A percentile compares a stretch with the other conserved stretches of the same genome.
These are phyloP conservation scores for Enhydra lutris DNA, from an alignment of 2,113 vertebrate genomes.

Conservation along the genomic window DNA sequence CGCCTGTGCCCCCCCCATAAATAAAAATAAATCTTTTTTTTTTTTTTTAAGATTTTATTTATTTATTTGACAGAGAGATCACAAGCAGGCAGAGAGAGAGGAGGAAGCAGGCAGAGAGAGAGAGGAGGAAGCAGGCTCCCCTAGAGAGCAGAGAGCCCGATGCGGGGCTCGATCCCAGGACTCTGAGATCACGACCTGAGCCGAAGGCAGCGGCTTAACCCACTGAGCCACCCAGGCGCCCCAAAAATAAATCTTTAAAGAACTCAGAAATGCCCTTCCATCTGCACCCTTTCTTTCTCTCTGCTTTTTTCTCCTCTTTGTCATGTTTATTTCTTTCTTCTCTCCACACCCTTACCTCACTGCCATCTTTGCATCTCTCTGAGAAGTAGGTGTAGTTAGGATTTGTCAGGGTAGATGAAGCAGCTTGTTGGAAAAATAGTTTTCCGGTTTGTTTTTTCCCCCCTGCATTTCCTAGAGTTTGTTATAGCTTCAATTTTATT, in stretches of 20 bases:
- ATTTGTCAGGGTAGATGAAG: not conserved
- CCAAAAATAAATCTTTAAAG: not conserved
- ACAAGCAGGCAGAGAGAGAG: too few species aligned
- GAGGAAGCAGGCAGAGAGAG: too few species aligned
- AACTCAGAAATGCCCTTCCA: not conserved
- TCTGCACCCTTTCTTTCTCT: not conserved
- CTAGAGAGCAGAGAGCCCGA: too few species aligned
- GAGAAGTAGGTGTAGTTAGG: not conserved
- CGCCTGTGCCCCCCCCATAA: not conserved
- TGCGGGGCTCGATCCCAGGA: too few species aligned
- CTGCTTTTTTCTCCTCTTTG: not conserved
- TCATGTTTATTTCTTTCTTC: not conserved
- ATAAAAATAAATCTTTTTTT: not conserved
- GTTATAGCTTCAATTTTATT: not conserved
- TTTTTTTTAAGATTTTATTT: too few species aligned
- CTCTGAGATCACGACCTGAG: too few species aligned
- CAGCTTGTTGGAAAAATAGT: not conserved
- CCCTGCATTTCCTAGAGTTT: not conserved
- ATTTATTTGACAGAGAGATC: too few species aligned
- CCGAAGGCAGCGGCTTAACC: too few species aligned
- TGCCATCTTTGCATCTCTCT: not conserved
- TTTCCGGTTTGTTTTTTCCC: not conserved
- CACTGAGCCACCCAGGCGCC: too few species aligned
- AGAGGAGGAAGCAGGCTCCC: too few species aligned
- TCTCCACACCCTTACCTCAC: not conserved